phyloP scores from a whole-genome alignment of 2,797 vertebrate species.

The Rhabdophis nuchalis region DNA sequence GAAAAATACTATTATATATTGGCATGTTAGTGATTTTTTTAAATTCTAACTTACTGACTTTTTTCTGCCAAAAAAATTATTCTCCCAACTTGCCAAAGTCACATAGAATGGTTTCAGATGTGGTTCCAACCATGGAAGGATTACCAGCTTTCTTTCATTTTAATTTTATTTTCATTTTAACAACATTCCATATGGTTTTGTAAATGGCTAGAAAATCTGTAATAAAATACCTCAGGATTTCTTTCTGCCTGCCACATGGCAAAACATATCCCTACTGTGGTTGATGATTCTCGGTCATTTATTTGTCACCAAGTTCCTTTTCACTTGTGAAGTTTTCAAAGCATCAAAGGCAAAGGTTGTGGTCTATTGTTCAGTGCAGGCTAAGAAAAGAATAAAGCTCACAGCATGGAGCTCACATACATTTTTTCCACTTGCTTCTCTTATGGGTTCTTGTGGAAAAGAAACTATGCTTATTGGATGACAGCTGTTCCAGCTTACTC shows the following conservation, averaged over 20 bases:
- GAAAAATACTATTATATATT: not conserved
- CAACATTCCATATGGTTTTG: slow-evolving; percentile 26
- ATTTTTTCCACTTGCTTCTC: not conserved
- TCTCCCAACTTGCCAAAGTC: slow-evolving; percentile 28
- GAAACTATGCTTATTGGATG: not conserved
- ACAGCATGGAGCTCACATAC: not conserved
- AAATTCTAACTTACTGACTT: slow-evolving; percentile 19
- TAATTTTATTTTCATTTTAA: slow-evolving; percentile 40
- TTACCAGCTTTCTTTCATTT: slow-evolving; percentile 33
- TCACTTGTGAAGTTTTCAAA: not conserved
- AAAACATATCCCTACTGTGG: not conserved
- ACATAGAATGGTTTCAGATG: slow-evolving; percentile 40
- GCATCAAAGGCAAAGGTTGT: slow-evolving; percentile 6
- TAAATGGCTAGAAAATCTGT: slow-evolving; percentile 39
- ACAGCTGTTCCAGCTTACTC: not conserved
- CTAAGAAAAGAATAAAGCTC: not conserved
- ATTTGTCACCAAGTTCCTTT: slow-evolving; percentile 17
- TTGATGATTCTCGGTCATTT: not conserved
- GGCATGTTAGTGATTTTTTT: not conserved
- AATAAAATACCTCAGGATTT: slow-evolving; percentile 27
- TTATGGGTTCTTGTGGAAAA: not conserved
- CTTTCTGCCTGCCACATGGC: not conserved
- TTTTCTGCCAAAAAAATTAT: not conserved
- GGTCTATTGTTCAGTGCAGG: not conserved
- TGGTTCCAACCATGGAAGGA: slow-evolving; percentile 35